Percentiles rank a stretch among this genome's conserved stretches.
Conservation (phyloP, 2,888 invertebrate species). For the Agriopis aurantiaria region DNA sequence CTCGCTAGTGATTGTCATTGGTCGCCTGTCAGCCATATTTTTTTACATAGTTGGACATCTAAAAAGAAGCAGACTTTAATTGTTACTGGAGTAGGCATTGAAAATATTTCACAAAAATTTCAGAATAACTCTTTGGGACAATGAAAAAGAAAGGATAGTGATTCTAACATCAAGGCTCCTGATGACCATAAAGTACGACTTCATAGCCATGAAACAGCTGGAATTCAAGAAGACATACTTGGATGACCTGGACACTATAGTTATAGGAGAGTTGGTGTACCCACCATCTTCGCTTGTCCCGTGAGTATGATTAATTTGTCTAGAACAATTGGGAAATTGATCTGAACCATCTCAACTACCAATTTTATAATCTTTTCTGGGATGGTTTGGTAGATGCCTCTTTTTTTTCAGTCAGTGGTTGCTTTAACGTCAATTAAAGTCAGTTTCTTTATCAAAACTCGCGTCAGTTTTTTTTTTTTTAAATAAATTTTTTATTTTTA, state of each 20-base stretch:
- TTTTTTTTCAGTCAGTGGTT: too few species aligned
- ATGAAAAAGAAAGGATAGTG: conserved; percentile 93
- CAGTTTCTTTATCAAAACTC: too few species aligned
- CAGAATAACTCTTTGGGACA: conserved; percentile 95
- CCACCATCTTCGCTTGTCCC: conserved; percentile 93
- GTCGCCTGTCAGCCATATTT: too few species aligned
- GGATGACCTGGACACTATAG: conserved; percentile 89
- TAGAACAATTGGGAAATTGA: neutral
- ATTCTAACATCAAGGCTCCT: conserved; percentile 91
- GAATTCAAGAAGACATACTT: conserved; percentile 90
- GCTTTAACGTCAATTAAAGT: too few species aligned
- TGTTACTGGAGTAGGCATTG: neutral
- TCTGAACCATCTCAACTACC: neutral
- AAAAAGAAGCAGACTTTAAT: neutral
- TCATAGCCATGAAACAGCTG: conserved; percentile 91
- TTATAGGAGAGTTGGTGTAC: conserved; percentile 92
- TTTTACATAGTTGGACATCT: too few species aligned
- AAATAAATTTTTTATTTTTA: too few species aligned
- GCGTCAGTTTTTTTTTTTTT: too few species aligned
- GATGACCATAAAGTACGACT: conserved; percentile 93
- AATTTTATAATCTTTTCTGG: neutral
- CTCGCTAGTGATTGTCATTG: too few species aligned
- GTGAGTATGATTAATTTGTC: conserved; percentile 86
- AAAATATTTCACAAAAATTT: conserved; percentile 46
- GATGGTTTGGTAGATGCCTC: neutral